These are phyloP conservation scores for Acleris emargana DNA, from an alignment of 2,888 invertebrate species.

Conservation along the genomic window DNA sequence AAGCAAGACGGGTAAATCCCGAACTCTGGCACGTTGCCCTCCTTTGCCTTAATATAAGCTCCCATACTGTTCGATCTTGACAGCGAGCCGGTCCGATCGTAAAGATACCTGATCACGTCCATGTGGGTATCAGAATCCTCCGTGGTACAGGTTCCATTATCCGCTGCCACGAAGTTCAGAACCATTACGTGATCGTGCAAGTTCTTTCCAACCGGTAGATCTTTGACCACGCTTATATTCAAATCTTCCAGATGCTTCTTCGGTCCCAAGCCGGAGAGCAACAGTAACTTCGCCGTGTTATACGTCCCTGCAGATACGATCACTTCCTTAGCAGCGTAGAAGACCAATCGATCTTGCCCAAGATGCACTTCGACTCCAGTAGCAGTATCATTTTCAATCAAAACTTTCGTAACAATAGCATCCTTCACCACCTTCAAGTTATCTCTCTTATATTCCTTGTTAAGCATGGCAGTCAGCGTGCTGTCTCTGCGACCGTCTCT, in stretches of 20 bases:
- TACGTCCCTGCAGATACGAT: slow-evolving; percentile 68
- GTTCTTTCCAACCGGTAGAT: slow-evolving; percentile 68
- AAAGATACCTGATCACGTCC: slow-evolving; percentile 61
- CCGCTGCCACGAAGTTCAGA: slow-evolving; percentile 56
- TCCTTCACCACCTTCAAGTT: slow-evolving; percentile 61
- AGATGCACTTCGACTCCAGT: slow-evolving; percentile 53
- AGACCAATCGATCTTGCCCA: slow-evolving; percentile 46
- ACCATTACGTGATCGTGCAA: slow-evolving; percentile 70
- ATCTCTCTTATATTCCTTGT: slow-evolving; percentile 45
- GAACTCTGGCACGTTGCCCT: slow-evolving; percentile 59
- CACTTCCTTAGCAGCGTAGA: slow-evolving; percentile 60
- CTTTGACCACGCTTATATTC: slow-evolving; percentile 52
- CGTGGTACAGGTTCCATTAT: slow-evolving; percentile 58
- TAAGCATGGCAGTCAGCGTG: slow-evolving; percentile 60
- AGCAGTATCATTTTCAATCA: slow-evolving; percentile 55
- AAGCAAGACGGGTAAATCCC: slow-evolving; percentile 66
- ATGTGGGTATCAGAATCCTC: slow-evolving; percentile 46
- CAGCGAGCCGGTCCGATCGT: slow-evolving; percentile 56
- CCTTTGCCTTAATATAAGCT: slow-evolving; percentile 49
- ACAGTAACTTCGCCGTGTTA: slow-evolving; percentile 66
- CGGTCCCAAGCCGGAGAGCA: slow-evolving; percentile 70
- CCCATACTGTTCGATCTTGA: slow-evolving; percentile 59
- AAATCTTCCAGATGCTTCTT: slow-evolving; percentile 52
- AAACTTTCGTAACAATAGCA: slow-evolving; percentile 57
- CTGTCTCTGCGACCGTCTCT: slow-evolving; percentile 60